These are phyloP conservation scores for Mustela nigripes DNA, from an alignment of 2,113 vertebrate genomes.

Conservation along the genomic window DNA sequence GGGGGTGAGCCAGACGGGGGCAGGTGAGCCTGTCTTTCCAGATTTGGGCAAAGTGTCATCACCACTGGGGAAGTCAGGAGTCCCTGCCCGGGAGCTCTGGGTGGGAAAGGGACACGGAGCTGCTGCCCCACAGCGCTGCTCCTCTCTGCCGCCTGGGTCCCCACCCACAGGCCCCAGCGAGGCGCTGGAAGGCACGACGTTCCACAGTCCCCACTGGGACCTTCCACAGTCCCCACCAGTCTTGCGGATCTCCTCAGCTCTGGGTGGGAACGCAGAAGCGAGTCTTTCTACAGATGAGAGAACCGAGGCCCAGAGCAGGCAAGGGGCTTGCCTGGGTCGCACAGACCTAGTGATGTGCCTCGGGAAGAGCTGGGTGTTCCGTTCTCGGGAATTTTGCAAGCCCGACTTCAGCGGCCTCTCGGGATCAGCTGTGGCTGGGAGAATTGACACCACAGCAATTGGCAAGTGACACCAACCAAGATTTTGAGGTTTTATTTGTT, in stretches of 20 bases:
- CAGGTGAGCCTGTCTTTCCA: not conserved
- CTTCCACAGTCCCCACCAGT: not conserved
- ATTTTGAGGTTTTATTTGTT: not conserved
- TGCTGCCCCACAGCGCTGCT: accelerated
- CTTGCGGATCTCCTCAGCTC: not conserved
- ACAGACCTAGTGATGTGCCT: not conserved
- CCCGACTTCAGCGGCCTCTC: not conserved
- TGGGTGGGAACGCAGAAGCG: not conserved
- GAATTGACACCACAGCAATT: not conserved
- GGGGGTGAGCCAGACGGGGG: not conserved
- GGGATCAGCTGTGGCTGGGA: not conserved
- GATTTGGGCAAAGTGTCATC: not conserved
- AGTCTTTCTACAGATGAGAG: not conserved
- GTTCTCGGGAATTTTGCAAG: not conserved
- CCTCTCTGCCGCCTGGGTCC: not conserved
- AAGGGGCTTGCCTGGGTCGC: not conserved
- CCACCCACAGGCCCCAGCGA: not conserved
- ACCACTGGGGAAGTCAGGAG: not conserved
- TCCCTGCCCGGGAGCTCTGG: not conserved
- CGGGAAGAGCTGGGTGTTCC: accelerated
- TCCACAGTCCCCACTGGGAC: no score
- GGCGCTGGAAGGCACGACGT: not conserved
- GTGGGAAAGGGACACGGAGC: no score
- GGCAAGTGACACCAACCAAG: not conserved
- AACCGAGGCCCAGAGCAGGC: not conserved